Base-by-base conservation (phyloP, 2,113 vertebrate species). In the Gnathonemus longibarbis region DNA sequence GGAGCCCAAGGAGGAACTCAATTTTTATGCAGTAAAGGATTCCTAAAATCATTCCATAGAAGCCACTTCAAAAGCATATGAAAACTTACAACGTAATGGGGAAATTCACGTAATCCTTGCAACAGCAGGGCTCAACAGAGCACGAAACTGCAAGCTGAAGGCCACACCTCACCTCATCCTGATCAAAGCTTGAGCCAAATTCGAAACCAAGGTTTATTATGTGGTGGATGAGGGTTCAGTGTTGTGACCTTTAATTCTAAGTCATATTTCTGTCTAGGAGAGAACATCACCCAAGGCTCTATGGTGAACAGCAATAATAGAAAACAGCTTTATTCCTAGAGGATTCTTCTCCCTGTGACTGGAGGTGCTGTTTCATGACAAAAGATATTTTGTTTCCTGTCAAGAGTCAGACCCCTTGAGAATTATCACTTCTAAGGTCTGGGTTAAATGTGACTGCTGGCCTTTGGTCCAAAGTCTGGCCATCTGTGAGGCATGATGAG, bases 351-450 rank as follows among this genome's bases (percentile, higher is more conserved):
- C 11, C n/a, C 49, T 53, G 48, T 87, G 85, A 4, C 85, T 31
- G 27, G n/a, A 52, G 48, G 45, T 87, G 86, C 15, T 42, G 31
- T 53, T 87, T 87, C 35, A 21, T 87, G 86, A 56, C 86, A 87
- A 87, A 56, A 87, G 50, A 27, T n/a, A 87, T 87, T 87, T 87
- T 39, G 86, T 35, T 56, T 52, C 49, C 50, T 31, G n/a, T 86
- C 84, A 86, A 46, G 48, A 50, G 45, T 9, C 50, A 19, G 50
- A 31, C 17, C 50, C 19, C 50, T 35, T 50, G 49, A 87, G 27
- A 31, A 52, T 50, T 50, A 56, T 53, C 11, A 53, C 17, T 39
- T 87, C 86, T 50, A 50, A 53, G 49, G 49, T 53, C 0, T 58
- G 15, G 27, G 86, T 87, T 39, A 53, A 31, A 52, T 50, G 4